These are phyloP conservation scores for Chaetodon auriga DNA, from an alignment of 2,113 vertebrate species.

Conservation along the genomic window DNA sequence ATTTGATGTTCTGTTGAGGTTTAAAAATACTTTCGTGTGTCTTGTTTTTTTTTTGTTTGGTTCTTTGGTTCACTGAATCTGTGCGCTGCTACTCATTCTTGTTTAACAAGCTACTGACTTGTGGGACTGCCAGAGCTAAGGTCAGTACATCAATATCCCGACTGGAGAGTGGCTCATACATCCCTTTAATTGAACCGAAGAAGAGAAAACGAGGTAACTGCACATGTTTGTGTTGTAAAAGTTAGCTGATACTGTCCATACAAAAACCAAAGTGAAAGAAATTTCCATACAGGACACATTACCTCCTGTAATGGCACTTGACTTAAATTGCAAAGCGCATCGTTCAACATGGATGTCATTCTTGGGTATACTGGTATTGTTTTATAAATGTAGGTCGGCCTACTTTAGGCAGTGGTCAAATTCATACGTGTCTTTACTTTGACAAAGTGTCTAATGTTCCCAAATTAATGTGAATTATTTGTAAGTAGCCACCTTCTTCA, in stretches of 20 bases:
- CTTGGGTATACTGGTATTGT: too few relatives aligned
- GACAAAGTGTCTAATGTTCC: background rate
- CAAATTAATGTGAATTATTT: background rate
- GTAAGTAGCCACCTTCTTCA: background rate
- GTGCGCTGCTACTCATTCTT: background rate
- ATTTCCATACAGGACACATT: background rate
- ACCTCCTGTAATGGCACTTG: background rate
- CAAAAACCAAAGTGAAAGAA: background rate
- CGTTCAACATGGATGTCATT: too few relatives aligned
- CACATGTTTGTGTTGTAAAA: background rate
- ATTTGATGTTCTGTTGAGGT: background rate
- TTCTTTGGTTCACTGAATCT: background rate
- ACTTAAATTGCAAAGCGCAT: background rate
- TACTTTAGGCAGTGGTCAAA: too few relatives aligned
- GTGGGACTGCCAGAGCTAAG: background rate
- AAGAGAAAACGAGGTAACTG: background rate
- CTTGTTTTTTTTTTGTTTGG: background rate
- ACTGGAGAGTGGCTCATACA: background rate
- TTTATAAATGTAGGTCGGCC: too few relatives aligned
- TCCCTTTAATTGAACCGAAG: conserved; percentile 14
- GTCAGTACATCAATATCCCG: background rate
- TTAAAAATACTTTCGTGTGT: background rate
- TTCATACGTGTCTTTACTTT: background rate
- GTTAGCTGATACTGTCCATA: background rate
- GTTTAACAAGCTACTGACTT: background rate